Conservation (phyloP, 2,888 invertebrate genomes). For the Trichogramma evanescens region DNA sequence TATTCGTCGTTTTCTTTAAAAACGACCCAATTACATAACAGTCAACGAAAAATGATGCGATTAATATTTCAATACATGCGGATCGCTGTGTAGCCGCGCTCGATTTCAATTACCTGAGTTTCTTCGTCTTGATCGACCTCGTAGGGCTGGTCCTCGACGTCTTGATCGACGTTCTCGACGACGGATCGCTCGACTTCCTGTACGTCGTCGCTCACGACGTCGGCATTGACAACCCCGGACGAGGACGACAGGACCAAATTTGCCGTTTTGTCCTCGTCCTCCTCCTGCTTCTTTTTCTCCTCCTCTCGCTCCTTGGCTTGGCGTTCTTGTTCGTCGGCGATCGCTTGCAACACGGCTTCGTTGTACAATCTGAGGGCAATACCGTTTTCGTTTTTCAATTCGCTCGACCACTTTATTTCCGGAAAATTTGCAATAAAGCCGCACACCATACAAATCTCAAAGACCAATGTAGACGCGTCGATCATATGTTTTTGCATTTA, state of each 20-base stretch:
- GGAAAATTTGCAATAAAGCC: too few species aligned
- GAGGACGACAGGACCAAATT: conserved; percentile 46
- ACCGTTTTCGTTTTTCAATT: neutral
- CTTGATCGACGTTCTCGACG: conserved; percentile 26
- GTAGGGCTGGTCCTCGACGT: conserved; percentile 37
- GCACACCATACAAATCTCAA: too few species aligned
- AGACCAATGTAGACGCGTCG: too few species aligned
- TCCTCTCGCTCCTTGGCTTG: conserved; percentile 49
- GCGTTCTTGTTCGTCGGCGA: conserved; percentile 48
- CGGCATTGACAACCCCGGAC: conserved; percentile 22
- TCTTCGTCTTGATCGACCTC: conserved; percentile 38
- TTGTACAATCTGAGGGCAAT: conserved; percentile 27
- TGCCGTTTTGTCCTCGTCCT: conserved; percentile 58
- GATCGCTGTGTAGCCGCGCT: too few species aligned
- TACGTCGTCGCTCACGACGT: conserved; percentile 13
- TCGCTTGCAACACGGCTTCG: conserved; percentile 31
- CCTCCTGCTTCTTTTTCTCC: conserved; percentile 54
- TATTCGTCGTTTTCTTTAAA: too few species aligned
- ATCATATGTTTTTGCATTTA: too few species aligned
- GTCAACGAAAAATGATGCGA: too few species aligned
- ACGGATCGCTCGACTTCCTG: conserved; percentile 27
- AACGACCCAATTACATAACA: too few species aligned
- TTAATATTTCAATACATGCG: too few species aligned
- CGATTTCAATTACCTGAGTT: conserved; percentile 30
- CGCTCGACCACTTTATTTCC: neutral